Evolutionary conservation across 53 echinoderm and acorn worm species (phyloP).

Genomic region (Pentamera pediparva): DNA sequence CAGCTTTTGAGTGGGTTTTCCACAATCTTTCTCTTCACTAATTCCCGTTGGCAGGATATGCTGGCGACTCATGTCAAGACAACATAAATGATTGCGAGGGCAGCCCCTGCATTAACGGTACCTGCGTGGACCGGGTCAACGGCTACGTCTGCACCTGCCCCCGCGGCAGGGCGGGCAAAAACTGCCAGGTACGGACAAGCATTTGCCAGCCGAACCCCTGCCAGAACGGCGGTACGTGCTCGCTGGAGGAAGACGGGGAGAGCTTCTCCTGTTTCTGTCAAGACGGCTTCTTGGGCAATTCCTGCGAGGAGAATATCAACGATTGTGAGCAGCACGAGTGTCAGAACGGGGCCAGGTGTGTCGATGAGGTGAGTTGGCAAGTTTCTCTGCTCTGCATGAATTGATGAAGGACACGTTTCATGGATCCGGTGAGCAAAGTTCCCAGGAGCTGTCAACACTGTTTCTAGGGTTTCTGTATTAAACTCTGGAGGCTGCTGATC

Average conservation of each 20-base stretch:
- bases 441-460: too few relatives aligned
- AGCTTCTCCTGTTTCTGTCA: slow-evolving; percentile 8
- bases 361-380: slow-evolving; percentile 7
- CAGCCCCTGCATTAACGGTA: not conserved
- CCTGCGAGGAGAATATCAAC: not conserved
- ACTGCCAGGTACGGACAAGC: slow-evolving; percentile 4
- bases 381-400: not conserved
- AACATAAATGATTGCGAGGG: slow-evolving; percentile 14
- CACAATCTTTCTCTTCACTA: too few relatives aligned
- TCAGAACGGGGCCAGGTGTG: not conserved
- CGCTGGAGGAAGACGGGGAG: not conserved
- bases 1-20: too few relatives aligned
- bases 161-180: not conserved
- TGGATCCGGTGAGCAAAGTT: too few relatives aligned
- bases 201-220: slow-evolving; percentile 24
- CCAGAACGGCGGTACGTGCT: slow-evolving; percentile 22
- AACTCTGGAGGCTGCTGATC: too few relatives aligned
- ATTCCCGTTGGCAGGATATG: slow-evolving; percentile 13
- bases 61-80: not conserved
- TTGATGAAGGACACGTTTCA: too few relatives aligned
- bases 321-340: not conserved
- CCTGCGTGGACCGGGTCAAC: slow-evolving; percentile 19
- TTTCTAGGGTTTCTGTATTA: not conserved
- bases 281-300: slow-evolving; percentile 6
- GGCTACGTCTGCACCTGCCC: slow-evolving; percentile 20